Evolutionary conservation across 1,140 invertebrate species (phyloP), one percentile per base, ranked within the genome.

Genomic region (Lucilia sericata): DNA sequence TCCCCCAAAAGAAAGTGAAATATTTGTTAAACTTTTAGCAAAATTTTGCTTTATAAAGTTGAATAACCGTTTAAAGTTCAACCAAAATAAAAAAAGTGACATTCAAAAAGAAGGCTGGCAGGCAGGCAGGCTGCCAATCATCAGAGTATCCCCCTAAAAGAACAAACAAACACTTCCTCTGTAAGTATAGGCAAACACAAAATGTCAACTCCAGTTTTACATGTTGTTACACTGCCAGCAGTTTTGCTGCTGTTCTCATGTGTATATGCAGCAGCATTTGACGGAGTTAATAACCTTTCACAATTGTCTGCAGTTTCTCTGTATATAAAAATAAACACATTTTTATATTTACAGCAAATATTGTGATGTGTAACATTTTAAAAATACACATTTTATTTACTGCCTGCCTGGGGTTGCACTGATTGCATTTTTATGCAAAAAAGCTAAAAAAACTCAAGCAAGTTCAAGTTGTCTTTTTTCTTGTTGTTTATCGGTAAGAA

Each of bases 1-100:
- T 74, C 34, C 14, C 5, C 36, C 36, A 76, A 76, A 76, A 42
- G 74, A 76, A 76, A 76, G 34, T 76, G 74, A 76, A 76, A 42
- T 8, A 42, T 42, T 8, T 8, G 10, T 42, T 2, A 42, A 76
- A 76, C 36, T 17, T 76, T 76, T 12, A 55, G 13, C 51, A 55
- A 55, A 12, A 55, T 12, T 55, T 51, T 55, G 1, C 51, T 12
- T 5, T 55, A 55, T 12, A n/a, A 55, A 55, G 51, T 7, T 55
- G 13, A 55, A 55, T 55, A 55, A 55, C 12, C 51, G 3, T 14
- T 55, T 55, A 55, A 42, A 42, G 42, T 42, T 42, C 51, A 55
- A 55, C 0, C 5, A 55, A 55, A 55, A 55, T 10, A 55, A 4
- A 55, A 17, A 55, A 30, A 30, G 25, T 42, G 42, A 8, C 42